A percentile compares a stretch with the other conserved stretches of the same genome.
These are phyloP conservation scores for Rotaria macrura DNA, from an alignment of 2,888 invertebrate genomes.

Conservation along the genomic window DNA sequence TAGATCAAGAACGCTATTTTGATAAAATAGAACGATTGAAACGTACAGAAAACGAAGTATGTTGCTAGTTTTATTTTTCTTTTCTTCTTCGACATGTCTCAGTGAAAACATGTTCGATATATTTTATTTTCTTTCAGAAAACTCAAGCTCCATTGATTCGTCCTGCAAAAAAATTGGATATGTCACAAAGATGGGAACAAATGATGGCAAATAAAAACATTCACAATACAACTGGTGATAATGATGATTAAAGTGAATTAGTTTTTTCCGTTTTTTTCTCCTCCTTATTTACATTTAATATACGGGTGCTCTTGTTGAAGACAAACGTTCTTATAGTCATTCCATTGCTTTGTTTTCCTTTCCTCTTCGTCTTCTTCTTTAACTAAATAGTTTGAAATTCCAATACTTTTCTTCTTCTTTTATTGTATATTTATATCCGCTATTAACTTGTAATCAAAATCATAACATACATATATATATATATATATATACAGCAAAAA, in stretches of 20 bases:
- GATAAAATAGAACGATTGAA: conserved; percentile 15
- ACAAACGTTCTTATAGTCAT: conserved; percentile 12
- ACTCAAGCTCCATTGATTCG: conserved; percentile 2
- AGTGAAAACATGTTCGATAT: no score
- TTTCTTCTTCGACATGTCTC: no score
- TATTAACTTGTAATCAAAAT: conserved; percentile 8
- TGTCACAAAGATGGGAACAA: background rate
- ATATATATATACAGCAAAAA: background rate
- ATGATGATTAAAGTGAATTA: background rate
- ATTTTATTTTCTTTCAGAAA: background rate
- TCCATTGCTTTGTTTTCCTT: background rate
- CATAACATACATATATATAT: no score
- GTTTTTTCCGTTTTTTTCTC: background rate
- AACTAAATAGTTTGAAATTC: background rate
- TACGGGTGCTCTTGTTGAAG: background rate
- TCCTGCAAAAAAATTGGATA: background rate
- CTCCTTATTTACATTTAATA: background rate
- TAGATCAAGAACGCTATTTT: background rate
- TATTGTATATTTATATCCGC: background rate
- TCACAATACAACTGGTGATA: background rate
- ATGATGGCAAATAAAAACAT: background rate
- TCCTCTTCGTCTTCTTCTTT: background rate
- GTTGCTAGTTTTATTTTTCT: no score
- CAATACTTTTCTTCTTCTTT: background rate
- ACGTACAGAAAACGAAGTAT: background rate